Evolutionary conservation across 1,140 invertebrate genomes (phyloP), one percentile per base, ranked within the genome.

Genomic region (Drosophila chauvacae): DNA sequence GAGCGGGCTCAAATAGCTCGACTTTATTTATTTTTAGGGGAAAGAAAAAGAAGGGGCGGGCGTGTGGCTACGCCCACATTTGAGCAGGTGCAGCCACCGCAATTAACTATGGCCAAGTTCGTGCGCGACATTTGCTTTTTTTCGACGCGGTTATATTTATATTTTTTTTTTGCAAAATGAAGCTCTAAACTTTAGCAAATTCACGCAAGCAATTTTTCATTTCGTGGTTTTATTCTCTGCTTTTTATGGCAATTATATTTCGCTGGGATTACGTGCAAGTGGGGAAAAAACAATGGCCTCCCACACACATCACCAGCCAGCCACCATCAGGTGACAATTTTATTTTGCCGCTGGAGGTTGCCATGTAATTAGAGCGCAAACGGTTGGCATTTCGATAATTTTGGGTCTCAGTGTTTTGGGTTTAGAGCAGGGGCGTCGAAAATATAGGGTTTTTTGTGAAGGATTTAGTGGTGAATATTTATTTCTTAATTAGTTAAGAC

Each of bases 101-200:
- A 88, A 88, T 88, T 88, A 88, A 77, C 62, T 65, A 62, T 58
- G 72, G 77, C 55, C 55, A 72, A 80, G 56, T 72, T 88, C 81
- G 77, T 90, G 73, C 53, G 70, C 81, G 70, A 88, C 73, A 77
- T 71, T 87, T 68, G 55, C 45, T 26, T 18, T 41, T n/a, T 45
- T 69, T 2, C 4, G 6, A 14, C 1, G 14, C 28, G 13, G 7
- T 39, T 37, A 13, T 35, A 13, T 35, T 5, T 37, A 37, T 37
- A 13, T 65, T 55, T 44, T 10, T 23, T 30, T 44, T 48, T 68
- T 42, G 51, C 72, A 76, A 71, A 86, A 87, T 87, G 70, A 88
- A 84, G 84, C 70, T 90, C 85, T 90, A 90, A 90, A 90, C 85
- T 90, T 90, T 90, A 77, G 80, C 85, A 90, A 90, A 90, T 90